Evolutionary conservation across 2,888 invertebrate genomes (phyloP).

Genomic region (Drosophila meridionalis): DNA sequence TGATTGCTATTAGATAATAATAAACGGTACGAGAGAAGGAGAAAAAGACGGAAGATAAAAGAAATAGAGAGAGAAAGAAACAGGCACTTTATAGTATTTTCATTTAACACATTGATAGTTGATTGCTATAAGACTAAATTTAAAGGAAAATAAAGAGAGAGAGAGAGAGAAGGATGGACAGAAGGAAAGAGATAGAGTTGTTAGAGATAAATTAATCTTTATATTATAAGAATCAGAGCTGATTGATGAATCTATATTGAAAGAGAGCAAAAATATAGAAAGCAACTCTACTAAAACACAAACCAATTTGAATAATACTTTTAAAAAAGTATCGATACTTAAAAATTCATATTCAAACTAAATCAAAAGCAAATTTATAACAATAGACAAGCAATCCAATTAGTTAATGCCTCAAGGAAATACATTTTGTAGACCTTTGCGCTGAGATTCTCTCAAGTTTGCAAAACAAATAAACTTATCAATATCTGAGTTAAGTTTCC

Average conservation of each 20-base stretch:
- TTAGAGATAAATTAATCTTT: no score
- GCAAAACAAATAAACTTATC: conserved; percentile 2
- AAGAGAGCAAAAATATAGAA: no score
- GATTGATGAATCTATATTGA: no score
- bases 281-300: no score
- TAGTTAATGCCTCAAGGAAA: background rate
- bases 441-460: background rate
- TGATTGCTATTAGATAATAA: background rate
- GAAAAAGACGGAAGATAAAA: no score
- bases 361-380: background rate
- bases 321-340: background rate
- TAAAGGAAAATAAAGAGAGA: background rate
- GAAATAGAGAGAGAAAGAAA: background rate
- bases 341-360: no score
- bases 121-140: background rate
- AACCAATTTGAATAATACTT: background rate
- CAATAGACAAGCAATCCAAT: background rate
- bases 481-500: background rate
- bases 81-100: background rate
- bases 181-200: no score
- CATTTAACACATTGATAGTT: background rate
- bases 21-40: no score
- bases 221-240: no score
- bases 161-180: no score
- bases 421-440: background rate